phyloP scores from a whole-genome alignment of 37 sponge, comb jelly and placozoan genomes.

The Lycopodina hypogea region DNA sequence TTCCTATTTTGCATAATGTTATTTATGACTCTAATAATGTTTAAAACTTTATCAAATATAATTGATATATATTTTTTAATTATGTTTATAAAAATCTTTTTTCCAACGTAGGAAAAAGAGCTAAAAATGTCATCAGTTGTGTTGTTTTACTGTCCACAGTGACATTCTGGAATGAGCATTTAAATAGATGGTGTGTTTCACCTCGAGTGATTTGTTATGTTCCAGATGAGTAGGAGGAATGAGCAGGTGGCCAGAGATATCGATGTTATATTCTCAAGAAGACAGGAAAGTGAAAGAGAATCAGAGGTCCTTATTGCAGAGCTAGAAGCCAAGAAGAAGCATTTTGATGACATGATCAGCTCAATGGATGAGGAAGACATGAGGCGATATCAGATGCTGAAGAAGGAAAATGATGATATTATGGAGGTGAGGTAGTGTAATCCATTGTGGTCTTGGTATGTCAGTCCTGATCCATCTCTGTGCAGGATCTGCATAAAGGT shows the following conservation, averaged over 20 bases:
- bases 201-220: background rate
- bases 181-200: too few species aligned
- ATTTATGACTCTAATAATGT: too few species aligned
- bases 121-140: too few species aligned
- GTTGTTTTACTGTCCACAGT: too few species aligned
- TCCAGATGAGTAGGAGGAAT: constrained; percentile 64
- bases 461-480: background rate
- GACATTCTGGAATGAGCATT: too few species aligned
- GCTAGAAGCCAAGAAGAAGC: constrained; percentile 42
- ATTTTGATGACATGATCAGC: constrained; percentile 46
- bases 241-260: constrained; percentile 48
- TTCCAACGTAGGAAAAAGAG: too few species aligned
- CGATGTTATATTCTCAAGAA: constrained; percentile 64
- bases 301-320: constrained; percentile 27
- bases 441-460: background rate
- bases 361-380: constrained; percentile 38
- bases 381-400: constrained; percentile 41
- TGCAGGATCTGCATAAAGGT: constrained; percentile 46
- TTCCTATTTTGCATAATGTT: too few species aligned
- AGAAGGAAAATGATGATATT: constrained; percentile 31
- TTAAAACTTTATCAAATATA: too few species aligned
- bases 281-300: constrained; percentile 51
- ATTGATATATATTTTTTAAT: too few species aligned
- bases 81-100: too few species aligned
- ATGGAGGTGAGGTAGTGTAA: constrained; percentile 26